phyloP scores from a whole-genome alignment of 2,888 invertebrate species.

The Lasioglossum calceatum region DNA sequence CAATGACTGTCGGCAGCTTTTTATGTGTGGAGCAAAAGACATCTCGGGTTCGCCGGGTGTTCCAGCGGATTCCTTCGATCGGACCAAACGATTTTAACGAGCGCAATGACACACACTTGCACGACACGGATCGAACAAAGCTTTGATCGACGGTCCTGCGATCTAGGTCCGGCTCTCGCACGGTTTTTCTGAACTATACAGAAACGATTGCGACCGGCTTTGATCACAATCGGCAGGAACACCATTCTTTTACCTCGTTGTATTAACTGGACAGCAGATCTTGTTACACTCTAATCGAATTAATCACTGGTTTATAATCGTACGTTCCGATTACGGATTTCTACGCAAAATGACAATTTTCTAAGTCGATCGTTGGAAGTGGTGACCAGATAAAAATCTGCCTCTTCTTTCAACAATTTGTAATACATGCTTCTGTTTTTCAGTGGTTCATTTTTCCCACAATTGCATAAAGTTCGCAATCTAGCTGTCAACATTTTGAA shows the following conservation, averaged over 20 bases:
- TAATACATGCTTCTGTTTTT: background rate
- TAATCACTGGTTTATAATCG: slow-evolving; percentile 2
- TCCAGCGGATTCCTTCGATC: slow-evolving; percentile 51
- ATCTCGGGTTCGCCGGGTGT: background rate
- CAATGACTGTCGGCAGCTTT: slow-evolving; percentile 58
- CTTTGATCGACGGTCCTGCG: slow-evolving; percentile 42
- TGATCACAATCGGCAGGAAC: background rate
- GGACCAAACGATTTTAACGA: slow-evolving; percentile 51
- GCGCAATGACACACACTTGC: slow-evolving; percentile 14
- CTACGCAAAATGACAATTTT: background rate
- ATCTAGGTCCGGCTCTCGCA: slow-evolving; percentile 13
- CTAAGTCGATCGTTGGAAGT: background rate
- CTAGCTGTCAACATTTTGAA: background rate
- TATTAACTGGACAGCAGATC: background rate
- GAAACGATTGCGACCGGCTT: background rate
- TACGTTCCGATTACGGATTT: background rate
- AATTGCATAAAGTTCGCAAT: background rate
- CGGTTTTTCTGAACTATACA: background rate
- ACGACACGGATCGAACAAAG: slow-evolving; percentile 16
- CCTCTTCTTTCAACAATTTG: background rate
- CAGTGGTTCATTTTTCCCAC: no score
- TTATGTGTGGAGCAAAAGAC: slow-evolving; percentile 32
- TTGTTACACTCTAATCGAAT: background rate
- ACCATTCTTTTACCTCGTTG: background rate
- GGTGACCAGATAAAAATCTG: background rate